These are phyloP conservation scores for Acridotheres tristis DNA, from an alignment of 2,797 vertebrate species.

Conservation along the genomic window DNA sequence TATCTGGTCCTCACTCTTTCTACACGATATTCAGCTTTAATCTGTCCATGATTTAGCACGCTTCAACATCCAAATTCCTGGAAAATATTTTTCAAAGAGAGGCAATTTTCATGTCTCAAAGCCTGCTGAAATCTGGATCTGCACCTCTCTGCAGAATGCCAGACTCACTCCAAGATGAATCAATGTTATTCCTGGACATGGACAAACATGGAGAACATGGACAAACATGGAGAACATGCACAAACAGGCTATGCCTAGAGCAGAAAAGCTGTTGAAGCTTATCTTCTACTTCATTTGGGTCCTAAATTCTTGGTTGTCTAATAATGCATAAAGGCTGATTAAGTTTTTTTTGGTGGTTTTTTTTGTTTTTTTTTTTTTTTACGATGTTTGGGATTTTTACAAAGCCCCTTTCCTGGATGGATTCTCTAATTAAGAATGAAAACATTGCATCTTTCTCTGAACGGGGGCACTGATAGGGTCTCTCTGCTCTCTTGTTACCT, in stretches of 20 bases:
- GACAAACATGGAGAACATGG: background rate
- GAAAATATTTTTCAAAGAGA: background rate
- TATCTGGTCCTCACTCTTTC: background rate
- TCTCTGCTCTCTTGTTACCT: background rate
- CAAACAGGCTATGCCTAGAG: background rate
- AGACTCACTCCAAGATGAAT: background rate
- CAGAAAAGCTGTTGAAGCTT: background rate
- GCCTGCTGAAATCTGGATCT: background rate
- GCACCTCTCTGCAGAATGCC: background rate
- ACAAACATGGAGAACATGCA: background rate
- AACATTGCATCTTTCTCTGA: background rate
- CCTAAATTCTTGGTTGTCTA: background rate
- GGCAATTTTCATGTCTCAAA: background rate
- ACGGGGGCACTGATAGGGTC: accelerated
- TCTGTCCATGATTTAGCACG: background rate
- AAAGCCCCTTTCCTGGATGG: background rate
- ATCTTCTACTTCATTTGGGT: background rate
- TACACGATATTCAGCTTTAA: background rate
- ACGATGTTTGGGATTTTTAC: background rate
- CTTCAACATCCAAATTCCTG: background rate
- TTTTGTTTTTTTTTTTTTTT: background rate
- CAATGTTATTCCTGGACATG: background rate
- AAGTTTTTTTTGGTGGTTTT: too few relatives aligned
- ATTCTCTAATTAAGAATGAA: background rate
- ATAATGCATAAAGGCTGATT: background rate